Evolutionary conservation across 2,797 vertebrate genomes (phyloP), one percentile per base, ranked within the genome.

Genomic region (Gymnothorax javanicus): DNA sequence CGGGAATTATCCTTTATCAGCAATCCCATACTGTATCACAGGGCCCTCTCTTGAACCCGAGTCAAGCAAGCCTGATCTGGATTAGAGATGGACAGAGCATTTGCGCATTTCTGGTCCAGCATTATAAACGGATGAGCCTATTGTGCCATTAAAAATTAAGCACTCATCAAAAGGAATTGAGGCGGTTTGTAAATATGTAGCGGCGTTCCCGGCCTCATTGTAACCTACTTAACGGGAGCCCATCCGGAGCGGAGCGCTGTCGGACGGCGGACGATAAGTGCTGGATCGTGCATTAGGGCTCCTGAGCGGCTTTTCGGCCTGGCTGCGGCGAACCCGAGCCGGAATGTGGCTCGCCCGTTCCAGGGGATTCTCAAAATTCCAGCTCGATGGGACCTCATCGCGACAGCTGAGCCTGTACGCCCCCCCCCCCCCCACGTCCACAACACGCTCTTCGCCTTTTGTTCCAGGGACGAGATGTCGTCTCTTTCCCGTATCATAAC

Each of bases 1-100:
- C 94, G 94, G 94, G 95, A 95, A 95, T 95, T 95, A 95, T 94
- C 95, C 94, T 96, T 96, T 96, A 96, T 96, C 95, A 96, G 95
- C 93, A 94, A 94, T 93, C 94, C 94, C 95, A 96, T 94, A 95
- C 95, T 94, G 95, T 95, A 95, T 93, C 95, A 95, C 91, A 94
- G 95, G 95, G 94, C 93, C 93, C 93, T 91, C 93, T 95, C 93
- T 94, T 95, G 93, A 90, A 89, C 91, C 94, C 94, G 93, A 95
- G 94, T 95, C 94, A 86, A 90, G 88, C 90, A 87, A 86, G 90
- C 85, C 92, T 96, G 95, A 95, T 96, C 94, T 95, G 94, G 91
- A 94, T 94, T 94, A 92, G 94, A 96, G 95, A 95, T 96, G 95
- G 95, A 95, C 95, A 92, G 94, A 94, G 94, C 93, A 83, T 94